Percentiles rank a stretch among this genome's conserved stretches.
phyloP scores from a whole-genome alignment of 2,113 vertebrate genomes.

The Eulemur rufifrons region DNA sequence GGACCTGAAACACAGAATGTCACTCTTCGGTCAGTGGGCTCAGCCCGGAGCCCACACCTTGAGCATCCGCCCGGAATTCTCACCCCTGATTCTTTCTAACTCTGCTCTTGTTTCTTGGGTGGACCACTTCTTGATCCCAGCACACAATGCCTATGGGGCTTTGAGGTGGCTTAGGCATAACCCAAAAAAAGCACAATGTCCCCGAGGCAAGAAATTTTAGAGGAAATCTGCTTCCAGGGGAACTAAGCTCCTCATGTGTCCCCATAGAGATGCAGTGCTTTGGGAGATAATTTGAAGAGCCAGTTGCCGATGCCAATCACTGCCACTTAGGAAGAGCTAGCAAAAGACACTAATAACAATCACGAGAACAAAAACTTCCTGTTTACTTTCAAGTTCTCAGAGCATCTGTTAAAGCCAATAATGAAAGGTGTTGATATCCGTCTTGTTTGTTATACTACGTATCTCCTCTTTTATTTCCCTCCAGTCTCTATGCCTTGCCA shows the following conservation, averaged over 20 bases:
- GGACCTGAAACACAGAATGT: background rate
- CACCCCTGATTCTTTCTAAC: background rate
- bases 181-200: background rate
- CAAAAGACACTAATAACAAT: background rate
- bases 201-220: background rate
- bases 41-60: background rate
- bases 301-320: background rate
- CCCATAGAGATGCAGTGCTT: fast-evolving
- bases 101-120: background rate
- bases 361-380: background rate
- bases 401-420: background rate
- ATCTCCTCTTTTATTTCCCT: background rate
- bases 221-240: background rate
- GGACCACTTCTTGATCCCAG: background rate
- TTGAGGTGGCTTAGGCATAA: fast-evolving
- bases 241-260: background rate
- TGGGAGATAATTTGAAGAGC: background rate
- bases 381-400: background rate
- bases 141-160: background rate
- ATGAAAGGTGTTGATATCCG: background rate
- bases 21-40: background rate
- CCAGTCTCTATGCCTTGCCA: background rate
- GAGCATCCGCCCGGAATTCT: background rate
- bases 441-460: fast-evolving
- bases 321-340: background rate